These are phyloP conservation scores for Urechis unicinctus DNA, from an alignment of 2,888 invertebrate genomes.

Conservation along the genomic window DNA sequence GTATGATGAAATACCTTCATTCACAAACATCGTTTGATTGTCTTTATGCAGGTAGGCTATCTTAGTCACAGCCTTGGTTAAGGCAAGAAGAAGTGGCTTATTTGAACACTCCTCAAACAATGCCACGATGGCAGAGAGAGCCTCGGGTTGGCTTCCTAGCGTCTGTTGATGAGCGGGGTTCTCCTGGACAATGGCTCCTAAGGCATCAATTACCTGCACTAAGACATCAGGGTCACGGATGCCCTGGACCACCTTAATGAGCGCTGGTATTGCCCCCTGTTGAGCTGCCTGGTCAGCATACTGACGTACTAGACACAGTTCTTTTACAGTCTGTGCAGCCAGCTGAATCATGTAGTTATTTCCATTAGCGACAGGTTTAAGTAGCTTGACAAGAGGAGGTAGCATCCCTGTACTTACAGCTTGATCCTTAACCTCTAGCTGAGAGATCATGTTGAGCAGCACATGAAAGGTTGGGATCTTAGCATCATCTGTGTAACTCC, in stretches of 20 bases:
- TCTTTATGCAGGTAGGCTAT: conserved; percentile 25
- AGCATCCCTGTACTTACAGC: conserved; percentile 31
- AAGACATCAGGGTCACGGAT: conserved; percentile 34
- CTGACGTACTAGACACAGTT: conserved; percentile 27
- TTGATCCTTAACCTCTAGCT: conserved; percentile 35
- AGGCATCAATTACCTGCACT: conserved; percentile 32
- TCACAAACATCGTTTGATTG: conserved; percentile 40
- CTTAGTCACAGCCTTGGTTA: conserved; percentile 33
- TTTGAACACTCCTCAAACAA: conserved; percentile 32
- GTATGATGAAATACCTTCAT: conserved; percentile 33
- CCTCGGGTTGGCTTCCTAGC: conserved; percentile 28
- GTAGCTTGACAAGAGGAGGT: conserved; percentile 29
- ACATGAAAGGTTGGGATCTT: conserved; percentile 36
- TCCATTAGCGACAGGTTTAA: conserved; percentile 28
- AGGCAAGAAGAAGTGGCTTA: conserved; percentile 32
- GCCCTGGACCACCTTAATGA: conserved; percentile 31
- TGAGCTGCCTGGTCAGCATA: conserved; percentile 36
- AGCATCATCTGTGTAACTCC: conserved; percentile 29
- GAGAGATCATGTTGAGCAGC: conserved; percentile 34
- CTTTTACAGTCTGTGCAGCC: conserved; percentile 32
- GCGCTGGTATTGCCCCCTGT: conserved; percentile 34
- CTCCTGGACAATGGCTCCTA: conserved; percentile 36
- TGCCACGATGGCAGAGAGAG: conserved; percentile 48
- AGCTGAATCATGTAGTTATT: conserved; percentile 26
- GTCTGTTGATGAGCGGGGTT: conserved; percentile 27